Evolutionary conservation across 2,797 vertebrate genomes (phyloP).

Genomic region (Triplophysa bombifrons): DNA sequence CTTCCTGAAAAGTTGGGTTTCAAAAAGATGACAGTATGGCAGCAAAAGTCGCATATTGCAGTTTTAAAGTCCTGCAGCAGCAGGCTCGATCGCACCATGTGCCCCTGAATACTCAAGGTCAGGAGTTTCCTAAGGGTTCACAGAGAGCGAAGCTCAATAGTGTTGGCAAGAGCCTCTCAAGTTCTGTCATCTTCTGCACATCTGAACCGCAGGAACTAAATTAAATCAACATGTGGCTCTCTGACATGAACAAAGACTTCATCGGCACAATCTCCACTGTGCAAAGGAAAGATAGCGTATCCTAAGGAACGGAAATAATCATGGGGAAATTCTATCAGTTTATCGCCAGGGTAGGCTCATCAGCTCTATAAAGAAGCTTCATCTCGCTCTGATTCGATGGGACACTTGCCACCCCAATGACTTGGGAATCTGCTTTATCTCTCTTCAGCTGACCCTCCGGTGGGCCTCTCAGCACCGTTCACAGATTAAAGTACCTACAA

Average conservation of each 20-base stretch:
- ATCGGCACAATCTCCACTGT: constrained; percentile 38
- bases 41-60: background rate
- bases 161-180: constrained; percentile 4
- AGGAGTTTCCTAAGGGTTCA: constrained; percentile 4
- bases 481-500: constrained; percentile 54
- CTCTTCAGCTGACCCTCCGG: constrained; percentile 53
- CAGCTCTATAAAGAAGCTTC: constrained; percentile 58
- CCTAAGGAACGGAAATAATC: constrained; percentile 34
- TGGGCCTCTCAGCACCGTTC: constrained; percentile 61
- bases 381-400: constrained; percentile 56
- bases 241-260: constrained; percentile 47
- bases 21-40: too few relatives aligned
- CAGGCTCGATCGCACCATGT: background rate
- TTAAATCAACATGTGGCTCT: constrained; percentile 58
- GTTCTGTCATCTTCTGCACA: constrained; percentile 19
- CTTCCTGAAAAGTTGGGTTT: too few relatives aligned
- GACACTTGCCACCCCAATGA: constrained; percentile 17
- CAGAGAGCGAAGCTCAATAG: constrained; percentile 4
- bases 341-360: constrained; percentile 56
- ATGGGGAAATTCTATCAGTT: constrained; percentile 52
- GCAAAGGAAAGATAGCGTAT: constrained; percentile 52
- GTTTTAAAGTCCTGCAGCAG: background rate
- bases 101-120: background rate
- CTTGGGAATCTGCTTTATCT: constrained; percentile 57
- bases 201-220: constrained; percentile 49